A percentile compares a stretch with the other conserved stretches of the same genome.
phyloP scores from a whole-genome alignment of 2,888 invertebrate species.

The Anodontia alba region DNA sequence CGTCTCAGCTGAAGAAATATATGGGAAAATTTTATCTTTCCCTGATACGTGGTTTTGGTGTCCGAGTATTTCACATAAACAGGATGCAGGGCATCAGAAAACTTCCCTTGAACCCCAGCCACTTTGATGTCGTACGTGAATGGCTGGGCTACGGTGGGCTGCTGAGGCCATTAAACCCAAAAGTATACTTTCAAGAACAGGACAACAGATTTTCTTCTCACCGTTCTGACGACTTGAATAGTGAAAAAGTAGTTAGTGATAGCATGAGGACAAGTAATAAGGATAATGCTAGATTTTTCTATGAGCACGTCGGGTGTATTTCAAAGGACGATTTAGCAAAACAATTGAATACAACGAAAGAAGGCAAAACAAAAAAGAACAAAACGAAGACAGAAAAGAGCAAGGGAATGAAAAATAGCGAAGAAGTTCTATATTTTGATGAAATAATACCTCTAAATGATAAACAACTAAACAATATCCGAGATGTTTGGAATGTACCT shows the following conservation, averaged over 20 bases:
- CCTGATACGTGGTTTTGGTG: background rate
- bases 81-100: background rate
- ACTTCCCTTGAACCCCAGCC: background rate
- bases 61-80: background rate
- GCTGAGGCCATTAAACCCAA: background rate
- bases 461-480: conserved; percentile 63
- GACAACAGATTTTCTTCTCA: no score
- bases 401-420: no score
- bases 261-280: background rate
- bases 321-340: background rate
- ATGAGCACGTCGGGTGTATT: background rate
- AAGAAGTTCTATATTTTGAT: background rate
- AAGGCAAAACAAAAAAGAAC: background rate
- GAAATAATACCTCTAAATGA: conserved; percentile 57
- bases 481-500: conserved; percentile 73
- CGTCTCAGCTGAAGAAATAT: background rate
- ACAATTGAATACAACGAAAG: no score
- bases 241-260: background rate
- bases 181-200: background rate
- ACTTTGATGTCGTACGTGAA: background rate
- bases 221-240: background rate
- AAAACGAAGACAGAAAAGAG: background rate
- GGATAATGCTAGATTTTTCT: background rate
- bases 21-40: background rate
- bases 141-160: background rate